Base-by-base conservation (phyloP, 2,113 vertebrate genomes). In the Nymphicus hollandicus region DNA sequence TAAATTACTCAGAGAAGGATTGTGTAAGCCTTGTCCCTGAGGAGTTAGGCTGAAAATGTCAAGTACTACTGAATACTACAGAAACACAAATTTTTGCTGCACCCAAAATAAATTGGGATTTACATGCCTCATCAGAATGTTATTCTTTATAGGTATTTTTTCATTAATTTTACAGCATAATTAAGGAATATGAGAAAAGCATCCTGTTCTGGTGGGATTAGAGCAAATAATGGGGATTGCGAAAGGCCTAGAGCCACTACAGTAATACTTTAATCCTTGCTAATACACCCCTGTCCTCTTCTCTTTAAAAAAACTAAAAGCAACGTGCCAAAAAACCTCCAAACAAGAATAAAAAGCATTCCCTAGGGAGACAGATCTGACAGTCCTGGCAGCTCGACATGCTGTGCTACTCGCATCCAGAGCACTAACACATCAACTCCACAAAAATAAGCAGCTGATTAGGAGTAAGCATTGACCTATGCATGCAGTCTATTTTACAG, bases 261-360 rank as follows among this genome's bases (percentile, higher is more conserved):
- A 56, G 39, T 46, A 86, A 92, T 72, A 14, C 63, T 76, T 80
- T 94, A 94, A 95, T 89, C 94, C 91, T 82, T 85, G 60, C 49
- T 89, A 91, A 96, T 25, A 35, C 17, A 50, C 53, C 49, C 66
- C 46, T 88, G 71, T 47, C 56, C 31, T 82, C 35, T 18, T 72
- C 53, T 35, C 37, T 43, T 28, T 2, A 10, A 53, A 77, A 66
- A 23, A 18, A 16, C n/a, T 4, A 17, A 56, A 15, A 7, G 23
- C 8, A 69, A 52, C 0, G 0, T 27, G 24, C 28, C 39, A 29
- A 73, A 78, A 50, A 53, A 44, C 6, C 31, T 60, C 27, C 7
- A 27, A 22, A 22, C 2, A 28, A 11, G 46, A 56, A 24, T 43
- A 10, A 61, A 66, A 64, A 73, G 7, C 33, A 16, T 70, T 73